Evolutionary conservation across 2,113 vertebrate species (phyloP).

Genomic region (Platysternon megacephalum): DNA sequence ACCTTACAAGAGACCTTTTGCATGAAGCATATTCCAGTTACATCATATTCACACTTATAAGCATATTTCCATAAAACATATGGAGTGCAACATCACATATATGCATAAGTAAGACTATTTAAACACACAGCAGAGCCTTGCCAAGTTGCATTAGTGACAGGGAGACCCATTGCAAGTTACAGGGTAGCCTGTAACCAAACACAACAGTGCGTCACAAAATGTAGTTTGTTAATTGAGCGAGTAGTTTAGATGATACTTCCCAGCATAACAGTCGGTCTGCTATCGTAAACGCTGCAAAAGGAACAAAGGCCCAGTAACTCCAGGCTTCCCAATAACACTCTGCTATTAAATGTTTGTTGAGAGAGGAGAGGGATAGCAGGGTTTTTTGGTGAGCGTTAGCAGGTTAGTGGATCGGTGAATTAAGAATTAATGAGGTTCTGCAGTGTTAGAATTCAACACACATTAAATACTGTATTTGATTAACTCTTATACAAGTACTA

Average conservation of each 20-base stretch:
- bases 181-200: neutral
- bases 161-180: neutral
- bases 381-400: neutral
- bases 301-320: neutral
- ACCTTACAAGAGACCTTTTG: no score
- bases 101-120: neutral
- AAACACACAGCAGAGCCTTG: neutral
- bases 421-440: neutral
- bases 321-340: neutral
- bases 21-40: no score
- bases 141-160: neutral
- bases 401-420: neutral
- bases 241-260: neutral
- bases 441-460: neutral
- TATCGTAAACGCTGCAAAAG: neutral
- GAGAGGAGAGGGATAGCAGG: neutral
- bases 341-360: neutral
- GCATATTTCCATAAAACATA: neutral
- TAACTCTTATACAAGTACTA: neutral
- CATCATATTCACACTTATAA: no score
- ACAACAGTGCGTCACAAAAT: neutral
- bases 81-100: no score
- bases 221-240: neutral
- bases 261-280: neutral
- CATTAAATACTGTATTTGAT: neutral